Percentiles rank a stretch among this genome's conserved stretches.
These are phyloP conservation scores for Lophura nycthemera DNA, from an alignment of 2,113 vertebrate genomes.

Conservation along the genomic window DNA sequence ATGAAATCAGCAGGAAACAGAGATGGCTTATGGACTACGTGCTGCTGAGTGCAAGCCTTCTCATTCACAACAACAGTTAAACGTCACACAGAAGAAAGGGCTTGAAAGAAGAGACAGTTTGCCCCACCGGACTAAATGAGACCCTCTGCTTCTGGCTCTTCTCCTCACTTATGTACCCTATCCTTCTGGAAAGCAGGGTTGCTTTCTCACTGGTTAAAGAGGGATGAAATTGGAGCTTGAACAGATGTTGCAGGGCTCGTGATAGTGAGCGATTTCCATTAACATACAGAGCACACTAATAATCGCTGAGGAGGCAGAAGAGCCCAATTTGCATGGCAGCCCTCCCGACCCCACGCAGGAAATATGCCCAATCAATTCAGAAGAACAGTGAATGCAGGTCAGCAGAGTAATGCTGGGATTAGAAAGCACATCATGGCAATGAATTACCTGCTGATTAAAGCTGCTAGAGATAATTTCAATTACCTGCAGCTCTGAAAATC, in stretches of 20 bases:
- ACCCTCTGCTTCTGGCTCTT: background rate
- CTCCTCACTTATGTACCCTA: background rate
- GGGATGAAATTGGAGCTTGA: background rate
- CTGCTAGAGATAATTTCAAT: background rate
- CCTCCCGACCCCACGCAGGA: accelerated
- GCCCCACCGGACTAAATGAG: background rate
- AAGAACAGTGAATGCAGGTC: background rate
- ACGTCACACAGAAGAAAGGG: background rate
- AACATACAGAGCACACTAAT: background rate
- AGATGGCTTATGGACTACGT: background rate
- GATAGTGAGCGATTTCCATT: background rate
- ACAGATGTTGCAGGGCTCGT: background rate
- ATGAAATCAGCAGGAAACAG: conserved; percentile 69
- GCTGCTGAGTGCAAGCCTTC: background rate
- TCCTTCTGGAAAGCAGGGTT: conserved; percentile 26
- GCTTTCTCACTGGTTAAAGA: background rate
- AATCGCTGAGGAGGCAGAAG: background rate
- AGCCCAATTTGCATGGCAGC: background rate
- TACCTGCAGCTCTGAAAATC: background rate
- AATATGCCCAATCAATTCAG: background rate
- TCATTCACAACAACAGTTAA: background rate
- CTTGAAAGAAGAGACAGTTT: background rate
- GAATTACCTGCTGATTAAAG: background rate
- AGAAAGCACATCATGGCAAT: background rate
- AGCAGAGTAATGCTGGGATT: background rate